Evolutionary conservation across 1,140 invertebrate genomes (phyloP).

Genomic region (Portunus trituberculatus): DNA sequence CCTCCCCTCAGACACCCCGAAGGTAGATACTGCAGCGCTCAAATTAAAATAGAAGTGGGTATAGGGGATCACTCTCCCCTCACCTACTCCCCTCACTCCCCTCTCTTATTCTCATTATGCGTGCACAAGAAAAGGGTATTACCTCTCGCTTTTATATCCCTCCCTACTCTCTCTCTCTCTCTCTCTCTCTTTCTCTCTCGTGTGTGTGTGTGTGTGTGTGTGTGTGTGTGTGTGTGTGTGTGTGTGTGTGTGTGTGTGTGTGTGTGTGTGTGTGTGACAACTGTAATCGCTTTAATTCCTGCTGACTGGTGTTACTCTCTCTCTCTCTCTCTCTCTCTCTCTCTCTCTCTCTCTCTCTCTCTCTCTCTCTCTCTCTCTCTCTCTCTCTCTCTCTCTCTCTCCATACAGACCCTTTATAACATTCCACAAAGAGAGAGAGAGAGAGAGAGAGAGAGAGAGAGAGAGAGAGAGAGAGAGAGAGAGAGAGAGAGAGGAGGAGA

Average conservation of each 20-base stretch:
- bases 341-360: too few species aligned
- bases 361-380: too few species aligned
- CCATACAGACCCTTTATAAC: background rate
- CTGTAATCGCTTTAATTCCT: too few species aligned
- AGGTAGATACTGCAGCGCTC: background rate
- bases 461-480: constrained; percentile 30
- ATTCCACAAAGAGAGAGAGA: background rate
- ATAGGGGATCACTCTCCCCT: background rate
- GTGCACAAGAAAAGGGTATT: background rate
- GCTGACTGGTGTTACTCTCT: too few species aligned
- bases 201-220: too few species aligned
- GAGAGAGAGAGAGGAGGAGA: background rate
- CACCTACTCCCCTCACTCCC: background rate
- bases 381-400: background rate
- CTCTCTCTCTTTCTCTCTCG: too few species aligned
- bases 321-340: too few species aligned
- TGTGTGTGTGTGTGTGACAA: too few species aligned
- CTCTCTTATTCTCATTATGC: background rate
- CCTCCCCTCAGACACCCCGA: background rate
- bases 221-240: too few species aligned
- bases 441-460: background rate
- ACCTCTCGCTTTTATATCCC: too few species aligned
- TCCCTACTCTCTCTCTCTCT: too few species aligned
- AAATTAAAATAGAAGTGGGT: background rate
- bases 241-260: too few species aligned